Evolutionary conservation across 2,113 vertebrate genomes (phyloP), one percentile per base, ranked within the genome.

Genomic region (Equus przewalskii): DNA sequence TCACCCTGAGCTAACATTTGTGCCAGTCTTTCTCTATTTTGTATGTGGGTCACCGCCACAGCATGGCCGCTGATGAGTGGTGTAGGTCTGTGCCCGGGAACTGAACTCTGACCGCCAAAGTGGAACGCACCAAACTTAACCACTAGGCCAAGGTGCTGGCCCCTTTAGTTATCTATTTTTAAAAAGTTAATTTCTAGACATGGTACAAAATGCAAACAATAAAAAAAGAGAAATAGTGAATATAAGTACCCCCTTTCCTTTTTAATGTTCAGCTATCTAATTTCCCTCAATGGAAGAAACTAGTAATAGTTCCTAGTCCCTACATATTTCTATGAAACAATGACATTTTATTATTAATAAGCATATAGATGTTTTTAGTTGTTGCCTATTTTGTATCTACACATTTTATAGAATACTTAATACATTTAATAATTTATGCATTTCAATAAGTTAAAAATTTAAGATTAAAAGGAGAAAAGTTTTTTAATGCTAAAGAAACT

Each of bases 391-490:
- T 69, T 93, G 64, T 76, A 18, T 2, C 21, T 81, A n/a, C 1
- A n/a, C 16, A 56, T 85, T 73, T 65, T 84, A 64, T 7, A n/a
- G 9, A 33, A 65, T 91, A 56, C 7, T 93, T 97, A 82, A 67
- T 65, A 65, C 70, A 88, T 65, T 78, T n/a, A 92, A 15, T 58
- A 89, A 72, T 65, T 70, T 76, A 56, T 76, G 13, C 30, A 78
- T 78, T 83, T 91, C 12, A 79, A 76, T 46, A 82, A 56, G 28
- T 81, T 79, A 78, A 89, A 90, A 86, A 28, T 80, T 62, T 96
- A 67, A 78, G 26, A 81, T 46, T 70, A 78, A 60, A 76, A 79
- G 67, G 67, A 75, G 65, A 76, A 88, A 33, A 78, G 19, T 5
- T 51, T 83, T 85, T 41, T 69, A 56, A 51, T 64, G 6, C 16